phyloP scores from a whole-genome alignment of 1,140 invertebrate genomes.

The Stenopsyche tienmushanensis region DNA sequence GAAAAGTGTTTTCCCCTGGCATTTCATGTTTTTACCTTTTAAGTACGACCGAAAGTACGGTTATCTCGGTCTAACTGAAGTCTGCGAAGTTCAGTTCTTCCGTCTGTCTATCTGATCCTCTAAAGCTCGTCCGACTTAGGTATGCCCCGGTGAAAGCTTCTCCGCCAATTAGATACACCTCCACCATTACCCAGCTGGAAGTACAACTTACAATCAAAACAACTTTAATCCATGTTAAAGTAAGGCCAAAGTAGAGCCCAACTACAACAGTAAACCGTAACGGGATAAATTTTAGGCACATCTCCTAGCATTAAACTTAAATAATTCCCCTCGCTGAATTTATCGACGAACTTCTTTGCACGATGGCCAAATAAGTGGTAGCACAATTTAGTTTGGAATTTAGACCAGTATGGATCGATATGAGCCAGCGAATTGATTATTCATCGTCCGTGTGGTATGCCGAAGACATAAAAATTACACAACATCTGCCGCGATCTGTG shows the following conservation, averaged over 20 bases:
- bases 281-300: slow-evolving; percentile 1
- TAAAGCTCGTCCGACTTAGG: not conserved
- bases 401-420: too few relatives aligned
- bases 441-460: too few relatives aligned
- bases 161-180: slow-evolving; percentile 7
- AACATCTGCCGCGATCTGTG: too few relatives aligned
- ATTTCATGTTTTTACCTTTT: too few relatives aligned
- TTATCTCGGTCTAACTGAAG: too few relatives aligned
- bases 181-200: not conserved
- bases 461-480: too few relatives aligned
- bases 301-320: not conserved
- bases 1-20: too few relatives aligned
- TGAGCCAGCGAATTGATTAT: too few relatives aligned
- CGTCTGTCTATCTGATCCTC: not conserved
- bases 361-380: not conserved
- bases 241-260: not conserved
- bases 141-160: not conserved
- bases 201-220: slow-evolving; percentile 10
- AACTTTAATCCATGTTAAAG: slow-evolving; percentile 2
- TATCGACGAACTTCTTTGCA: not conserved
- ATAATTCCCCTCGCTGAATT: not conserved
- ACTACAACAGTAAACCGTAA: slow-evolving; percentile 5
- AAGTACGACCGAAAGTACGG: too few relatives aligned
- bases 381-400: too few relatives aligned
- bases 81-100: not conserved